Evolutionary conservation across 1,140 invertebrate species (phyloP), one percentile per base, ranked within the genome.

Genomic region (Pantala flavescens): DNA sequence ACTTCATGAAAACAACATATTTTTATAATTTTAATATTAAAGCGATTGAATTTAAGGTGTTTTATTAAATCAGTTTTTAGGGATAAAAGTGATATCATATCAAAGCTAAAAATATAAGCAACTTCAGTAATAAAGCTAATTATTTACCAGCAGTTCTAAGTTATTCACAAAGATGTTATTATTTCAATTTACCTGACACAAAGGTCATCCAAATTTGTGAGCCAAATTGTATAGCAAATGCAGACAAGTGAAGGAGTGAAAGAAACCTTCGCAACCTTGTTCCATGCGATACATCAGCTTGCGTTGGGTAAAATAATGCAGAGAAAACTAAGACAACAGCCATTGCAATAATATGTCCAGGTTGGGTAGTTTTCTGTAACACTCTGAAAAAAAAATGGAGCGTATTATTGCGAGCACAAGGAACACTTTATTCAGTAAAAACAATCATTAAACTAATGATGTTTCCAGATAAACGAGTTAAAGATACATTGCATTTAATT

Each of bases 181-280:
- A 24, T 42, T 55, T 77, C 73, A 55, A 77, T 79, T 83, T 82
- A 92, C 91, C 91, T 77, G 92, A 94, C 28, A 94, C 87, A 79
- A 94, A 91, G 16, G 92, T 94, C 92, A 95, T 95, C 92, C 93
- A 95, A 75, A 94, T 88, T 83, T 94, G 92, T 12, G 91, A 85
- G 21, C 93, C 93, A 78, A 93, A 89, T 79, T 94, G 91, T 71
- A 88, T 86, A 49, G 90, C 88, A 77, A 93, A 91, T 2, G 90
- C 88, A 0, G 85, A 85, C 19, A 94, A 82, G 81, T 93, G 93
- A 12, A 91, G 81, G 42, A 93, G 79, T 71, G 82, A 78, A 71
- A 77, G 78, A 23, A 78, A 63, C 11, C 77, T 70, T 43, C 77
- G 77, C 14, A 74, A 23, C 21, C 70, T 73, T 36, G 55, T 23